Evolutionary conservation across 2,113 vertebrate species (phyloP).

Genomic region (Pithys albifrons): DNA sequence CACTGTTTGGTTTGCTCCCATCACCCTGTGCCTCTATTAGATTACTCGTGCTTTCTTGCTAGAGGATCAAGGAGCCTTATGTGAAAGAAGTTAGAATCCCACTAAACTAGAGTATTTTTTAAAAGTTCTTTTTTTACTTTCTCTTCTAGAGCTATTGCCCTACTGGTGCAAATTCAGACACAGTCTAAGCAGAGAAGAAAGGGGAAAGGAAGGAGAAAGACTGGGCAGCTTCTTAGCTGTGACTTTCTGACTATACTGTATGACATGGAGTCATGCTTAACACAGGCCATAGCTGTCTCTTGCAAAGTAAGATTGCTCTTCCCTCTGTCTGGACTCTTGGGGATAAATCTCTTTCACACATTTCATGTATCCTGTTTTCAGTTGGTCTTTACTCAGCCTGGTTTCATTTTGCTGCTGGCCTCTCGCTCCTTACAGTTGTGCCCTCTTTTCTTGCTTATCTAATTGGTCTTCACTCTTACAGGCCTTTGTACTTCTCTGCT

Average conservation of each 20-base stretch:
- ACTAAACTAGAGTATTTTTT: not conserved
- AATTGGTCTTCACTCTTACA: not conserved
- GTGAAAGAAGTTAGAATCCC: not conserved
- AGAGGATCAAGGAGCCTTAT: not conserved
- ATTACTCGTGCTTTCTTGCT: not conserved
- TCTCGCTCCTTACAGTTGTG: not conserved
- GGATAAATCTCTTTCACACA: accelerated
- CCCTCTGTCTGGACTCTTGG: not conserved
- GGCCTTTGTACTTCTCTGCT: not conserved
- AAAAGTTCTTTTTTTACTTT: not conserved
- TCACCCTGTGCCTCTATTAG: not conserved
- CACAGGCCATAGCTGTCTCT: not conserved
- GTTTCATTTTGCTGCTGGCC: not conserved
- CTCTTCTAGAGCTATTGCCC: not conserved
- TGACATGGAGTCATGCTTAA: not conserved
- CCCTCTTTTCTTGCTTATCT: not conserved
- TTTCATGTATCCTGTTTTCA: not conserved
- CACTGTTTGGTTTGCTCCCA: not conserved
- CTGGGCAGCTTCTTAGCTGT: not conserved
- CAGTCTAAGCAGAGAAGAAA: not conserved
- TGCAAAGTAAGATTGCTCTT: not conserved
- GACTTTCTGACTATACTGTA: not conserved
- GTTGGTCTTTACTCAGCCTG: not conserved
- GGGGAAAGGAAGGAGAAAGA: not conserved
- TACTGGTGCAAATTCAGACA: not conserved